These are phyloP conservation scores for Periophthalmodon schlosseri DNA, from an alignment of 2,113 vertebrate species.

Conservation along the genomic window DNA sequence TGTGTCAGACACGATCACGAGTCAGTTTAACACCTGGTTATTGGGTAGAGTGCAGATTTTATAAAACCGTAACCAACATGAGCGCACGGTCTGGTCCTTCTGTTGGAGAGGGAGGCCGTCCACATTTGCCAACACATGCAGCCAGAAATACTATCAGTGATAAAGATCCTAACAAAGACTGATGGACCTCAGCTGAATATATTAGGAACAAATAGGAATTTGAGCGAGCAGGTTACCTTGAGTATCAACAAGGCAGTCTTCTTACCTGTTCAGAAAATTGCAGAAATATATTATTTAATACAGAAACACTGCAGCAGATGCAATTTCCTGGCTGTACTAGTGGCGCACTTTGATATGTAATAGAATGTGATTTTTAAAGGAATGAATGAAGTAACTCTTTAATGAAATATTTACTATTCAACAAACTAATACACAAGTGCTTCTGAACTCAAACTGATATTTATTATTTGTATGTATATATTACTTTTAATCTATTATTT, in stretches of 20 bases:
- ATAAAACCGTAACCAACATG: slow-evolving; percentile 51
- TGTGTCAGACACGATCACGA: slow-evolving; percentile 28
- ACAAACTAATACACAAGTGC: not conserved
- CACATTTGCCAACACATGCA: slow-evolving; percentile 52
- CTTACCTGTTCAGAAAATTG: slow-evolving; percentile 20
- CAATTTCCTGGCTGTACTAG: slow-evolving; percentile 2
- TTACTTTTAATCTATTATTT: slow-evolving; percentile 41
- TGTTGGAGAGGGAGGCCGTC: slow-evolving; percentile 49
- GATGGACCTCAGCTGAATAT: slow-evolving; percentile 67
- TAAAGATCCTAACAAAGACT: slow-evolving; percentile 56
- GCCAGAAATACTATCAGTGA: slow-evolving; percentile 48
- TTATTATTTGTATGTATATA: not conserved
- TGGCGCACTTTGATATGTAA: not conserved
- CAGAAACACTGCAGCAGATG: not conserved
- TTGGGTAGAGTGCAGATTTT: slow-evolving; percentile 46
- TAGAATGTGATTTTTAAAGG: not conserved
- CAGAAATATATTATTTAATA: slow-evolving; percentile 3
- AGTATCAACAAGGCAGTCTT: slow-evolving; percentile 6
- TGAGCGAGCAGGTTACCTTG: slow-evolving; percentile 16
- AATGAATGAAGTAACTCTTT: not conserved
- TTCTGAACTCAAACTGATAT: not conserved
- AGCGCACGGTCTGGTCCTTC: slow-evolving; percentile 39
- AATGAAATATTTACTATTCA: not conserved
- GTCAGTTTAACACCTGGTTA: slow-evolving; percentile 47
- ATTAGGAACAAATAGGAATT: slow-evolving; percentile 50